A percentile compares a stretch with the other conserved stretches of the same genome.
Conservation (phyloP, 1,140 invertebrate genomes). For the Conus ventricosus region DNA sequence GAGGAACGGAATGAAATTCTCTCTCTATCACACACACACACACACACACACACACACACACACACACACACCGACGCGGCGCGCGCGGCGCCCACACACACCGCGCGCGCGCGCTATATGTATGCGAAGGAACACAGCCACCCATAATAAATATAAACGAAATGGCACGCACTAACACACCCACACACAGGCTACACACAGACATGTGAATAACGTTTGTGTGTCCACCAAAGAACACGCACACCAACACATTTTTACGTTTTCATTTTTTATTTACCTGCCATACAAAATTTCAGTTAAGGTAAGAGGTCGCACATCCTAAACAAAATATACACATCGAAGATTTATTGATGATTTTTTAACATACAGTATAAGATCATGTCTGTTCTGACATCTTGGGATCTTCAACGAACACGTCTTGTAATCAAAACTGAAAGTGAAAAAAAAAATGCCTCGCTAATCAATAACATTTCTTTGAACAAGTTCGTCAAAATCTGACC, state of each 20-base stretch:
- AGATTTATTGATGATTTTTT: neutral
- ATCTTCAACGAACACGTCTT: neutral
- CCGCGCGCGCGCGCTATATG: too few relatives aligned
- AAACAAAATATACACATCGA: slow-evolving; percentile 26
- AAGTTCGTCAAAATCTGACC: neutral
- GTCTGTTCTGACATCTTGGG: neutral
- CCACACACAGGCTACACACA: too few relatives aligned
- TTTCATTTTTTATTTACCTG: slow-evolving; percentile 27
- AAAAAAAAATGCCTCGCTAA: neutral
- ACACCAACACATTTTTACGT: neutral
- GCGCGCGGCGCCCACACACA: too few relatives aligned
- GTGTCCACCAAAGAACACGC: too few relatives aligned
- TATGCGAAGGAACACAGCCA: too few relatives aligned
- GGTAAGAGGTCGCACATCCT: slow-evolving; percentile 22
- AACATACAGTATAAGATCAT: neutral
- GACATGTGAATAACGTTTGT: too few relatives aligned
- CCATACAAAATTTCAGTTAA: slow-evolving; percentile 21
- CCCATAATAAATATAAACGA: too few relatives aligned
- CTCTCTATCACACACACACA: too few relatives aligned
- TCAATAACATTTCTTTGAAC: neutral
- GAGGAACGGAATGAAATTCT: too few relatives aligned
- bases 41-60: too few relatives aligned
- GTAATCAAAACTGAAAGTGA: neutral
- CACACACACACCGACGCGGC: too few relatives aligned
- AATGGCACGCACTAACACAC: too few relatives aligned